Evolutionary conservation across 2,113 vertebrate species (phyloP).

Genomic region (Crotalus helleri): DNA sequence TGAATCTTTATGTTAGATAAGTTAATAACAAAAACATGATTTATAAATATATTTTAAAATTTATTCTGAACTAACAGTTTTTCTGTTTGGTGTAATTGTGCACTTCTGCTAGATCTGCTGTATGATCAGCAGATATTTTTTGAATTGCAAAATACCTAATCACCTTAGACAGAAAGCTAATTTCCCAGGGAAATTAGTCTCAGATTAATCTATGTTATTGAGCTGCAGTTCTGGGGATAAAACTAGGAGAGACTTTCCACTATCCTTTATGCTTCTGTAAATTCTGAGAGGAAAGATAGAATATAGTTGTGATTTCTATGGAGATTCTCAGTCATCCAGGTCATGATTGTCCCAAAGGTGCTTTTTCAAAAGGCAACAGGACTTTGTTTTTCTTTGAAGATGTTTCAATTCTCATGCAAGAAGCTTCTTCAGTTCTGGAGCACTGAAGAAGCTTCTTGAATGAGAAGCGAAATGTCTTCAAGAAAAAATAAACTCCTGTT

Average conservation of each 20-base stretch:
- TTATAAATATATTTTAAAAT: not conserved
- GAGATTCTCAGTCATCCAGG: no score
- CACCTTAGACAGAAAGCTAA: not conserved
- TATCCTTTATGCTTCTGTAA: not conserved
- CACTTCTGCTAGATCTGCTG: not conserved
- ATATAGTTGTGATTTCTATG: not conserved
- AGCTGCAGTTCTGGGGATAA: not conserved
- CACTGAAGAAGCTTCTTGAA: no score
- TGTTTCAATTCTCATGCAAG: no score
- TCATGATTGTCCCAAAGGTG: not conserved
- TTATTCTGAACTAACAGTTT: not conserved
- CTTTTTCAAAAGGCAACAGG: not conserved
- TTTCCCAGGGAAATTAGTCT: not conserved
- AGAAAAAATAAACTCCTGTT: no score
- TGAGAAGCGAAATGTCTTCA: no score
- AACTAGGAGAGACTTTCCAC: not conserved
- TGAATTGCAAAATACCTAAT: not conserved
- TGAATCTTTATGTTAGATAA: not conserved
- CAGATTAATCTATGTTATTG: not conserved
- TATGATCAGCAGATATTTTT: not conserved
- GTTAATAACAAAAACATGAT: not conserved
- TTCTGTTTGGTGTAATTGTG: not conserved
- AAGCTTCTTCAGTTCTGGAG: no score
- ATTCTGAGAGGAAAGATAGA: not conserved
- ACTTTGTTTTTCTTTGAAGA: not conserved